Conservation (phyloP, 2,797 vertebrate species). For the Poecile montanus region DNA sequence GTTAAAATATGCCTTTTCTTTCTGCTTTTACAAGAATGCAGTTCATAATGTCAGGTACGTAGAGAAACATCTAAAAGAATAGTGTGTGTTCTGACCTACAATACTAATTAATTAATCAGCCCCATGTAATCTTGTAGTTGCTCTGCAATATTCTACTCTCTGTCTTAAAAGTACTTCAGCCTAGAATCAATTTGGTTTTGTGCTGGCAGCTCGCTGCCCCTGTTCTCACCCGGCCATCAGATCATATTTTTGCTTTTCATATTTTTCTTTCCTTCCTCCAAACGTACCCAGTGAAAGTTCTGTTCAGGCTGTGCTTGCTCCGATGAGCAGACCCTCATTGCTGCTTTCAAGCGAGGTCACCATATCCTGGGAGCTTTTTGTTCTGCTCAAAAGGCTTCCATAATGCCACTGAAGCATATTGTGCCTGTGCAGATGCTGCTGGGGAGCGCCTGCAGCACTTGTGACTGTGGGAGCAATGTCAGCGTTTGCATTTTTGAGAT, state of each 20-base stretch:
- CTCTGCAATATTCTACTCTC: neutral
- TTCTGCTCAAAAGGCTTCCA: conserved; percentile 53
- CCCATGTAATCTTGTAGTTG: neutral
- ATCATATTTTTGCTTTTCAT: neutral
- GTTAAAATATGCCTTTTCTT: neutral
- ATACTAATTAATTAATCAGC: neutral
- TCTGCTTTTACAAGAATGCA: neutral
- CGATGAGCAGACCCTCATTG: neutral
- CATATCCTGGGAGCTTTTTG: conserved; percentile 47
- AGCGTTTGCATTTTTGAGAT: conserved; percentile 1
- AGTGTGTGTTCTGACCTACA: neutral
- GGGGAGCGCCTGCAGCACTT: conserved; percentile 11
- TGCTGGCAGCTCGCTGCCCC: neutral
- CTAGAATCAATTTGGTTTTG: neutral
- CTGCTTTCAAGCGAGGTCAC: conserved; percentile 37
- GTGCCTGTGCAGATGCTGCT: conserved; percentile 14
- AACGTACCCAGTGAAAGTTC: neutral
- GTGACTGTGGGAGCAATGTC: neutral
- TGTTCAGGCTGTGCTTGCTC: conserved; percentile 19
- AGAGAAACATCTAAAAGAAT: neutral
- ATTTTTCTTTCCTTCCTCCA: conserved; percentile 1
- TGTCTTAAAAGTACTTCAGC: neutral
- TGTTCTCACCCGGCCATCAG: neutral
- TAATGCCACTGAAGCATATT: conserved; percentile 41
- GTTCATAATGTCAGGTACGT: accelerated